Evolutionary conservation across 2,797 vertebrate genomes (phyloP).

Genomic region (Hydrophis major): DNA sequence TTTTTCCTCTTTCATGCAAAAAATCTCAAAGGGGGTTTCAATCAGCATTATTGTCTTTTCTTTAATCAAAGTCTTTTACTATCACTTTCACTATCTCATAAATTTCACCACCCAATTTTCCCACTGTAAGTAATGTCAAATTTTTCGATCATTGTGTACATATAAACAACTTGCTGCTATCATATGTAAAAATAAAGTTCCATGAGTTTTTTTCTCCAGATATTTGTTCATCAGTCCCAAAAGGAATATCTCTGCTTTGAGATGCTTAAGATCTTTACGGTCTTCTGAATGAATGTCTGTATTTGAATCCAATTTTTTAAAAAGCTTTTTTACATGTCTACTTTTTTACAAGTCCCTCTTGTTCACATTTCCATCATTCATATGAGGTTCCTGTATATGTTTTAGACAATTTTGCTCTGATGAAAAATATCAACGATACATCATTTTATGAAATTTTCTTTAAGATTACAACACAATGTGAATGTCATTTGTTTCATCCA

Average conservation of each 20-base stretch:
- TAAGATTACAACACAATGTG: not conserved
- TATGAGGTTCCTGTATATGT: not conserved
- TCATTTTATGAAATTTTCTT: not conserved
- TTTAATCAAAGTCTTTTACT: not conserved
- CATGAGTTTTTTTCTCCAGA: fast-evolving
- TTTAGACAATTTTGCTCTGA: not conserved
- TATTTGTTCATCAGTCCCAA: not conserved
- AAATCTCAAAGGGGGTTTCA: not conserved
- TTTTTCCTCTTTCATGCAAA: not conserved
- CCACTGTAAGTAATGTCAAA: not conserved
- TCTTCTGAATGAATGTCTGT: not conserved
- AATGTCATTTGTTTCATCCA: not conserved
- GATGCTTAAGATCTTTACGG: not conserved
- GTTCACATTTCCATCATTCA: not conserved
- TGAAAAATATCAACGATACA: not conserved
- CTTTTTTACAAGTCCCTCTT: not conserved
- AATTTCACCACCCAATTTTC: not conserved
- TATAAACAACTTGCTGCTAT: not conserved
- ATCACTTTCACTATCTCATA: not conserved
- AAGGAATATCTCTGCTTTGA: not conserved
- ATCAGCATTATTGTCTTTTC: not conserved
- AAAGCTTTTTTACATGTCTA: not conserved
- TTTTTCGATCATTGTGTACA: not conserved
- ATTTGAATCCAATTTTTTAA: not conserved
- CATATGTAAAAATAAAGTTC: not conserved